Conservation (phyloP, 2,113 vertebrate species). For the Neogale vison region DNA sequence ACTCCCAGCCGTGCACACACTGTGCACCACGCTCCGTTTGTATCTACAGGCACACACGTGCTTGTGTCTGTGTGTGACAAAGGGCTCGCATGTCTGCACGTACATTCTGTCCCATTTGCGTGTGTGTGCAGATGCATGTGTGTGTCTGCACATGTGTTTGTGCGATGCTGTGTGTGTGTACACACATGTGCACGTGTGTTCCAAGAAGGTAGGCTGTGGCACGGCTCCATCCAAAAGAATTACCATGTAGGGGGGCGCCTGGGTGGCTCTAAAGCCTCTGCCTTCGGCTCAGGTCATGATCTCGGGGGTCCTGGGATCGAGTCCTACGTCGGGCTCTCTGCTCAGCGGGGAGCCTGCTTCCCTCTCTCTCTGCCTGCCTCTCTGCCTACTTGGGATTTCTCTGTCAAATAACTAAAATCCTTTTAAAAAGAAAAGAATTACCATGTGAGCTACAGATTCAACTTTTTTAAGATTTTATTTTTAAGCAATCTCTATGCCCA, state of each 20-base stretch:
- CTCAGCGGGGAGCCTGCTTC: no score
- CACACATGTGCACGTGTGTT: neutral
- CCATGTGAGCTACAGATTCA: neutral
- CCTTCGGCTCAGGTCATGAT: no score
- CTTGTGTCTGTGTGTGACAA: fast-evolving
- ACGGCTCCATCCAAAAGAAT: neutral
- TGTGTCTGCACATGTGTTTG: no score
- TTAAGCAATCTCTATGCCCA: neutral
- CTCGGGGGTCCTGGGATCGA: no score
- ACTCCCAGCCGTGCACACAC: neutral
- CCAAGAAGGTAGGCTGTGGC: neutral
- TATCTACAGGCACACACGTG: neutral
- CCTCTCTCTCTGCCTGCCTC: no score
- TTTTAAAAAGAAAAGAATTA: neutral
- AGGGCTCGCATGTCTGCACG: neutral
- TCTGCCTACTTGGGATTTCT: no score
- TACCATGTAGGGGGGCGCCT: no score
- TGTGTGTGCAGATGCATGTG: no score
- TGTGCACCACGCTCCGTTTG: neutral
- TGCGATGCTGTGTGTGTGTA: neutral
- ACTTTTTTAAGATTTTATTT: neutral
- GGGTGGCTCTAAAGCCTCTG: no score
- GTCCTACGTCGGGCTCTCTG: no score
- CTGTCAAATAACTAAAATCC: no score
- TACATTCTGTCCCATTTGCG: no score